Evolutionary conservation across 2,888 invertebrate genomes (phyloP), one percentile per base, ranked within the genome.

Genomic region (Mechanitis messenoides): DNA sequence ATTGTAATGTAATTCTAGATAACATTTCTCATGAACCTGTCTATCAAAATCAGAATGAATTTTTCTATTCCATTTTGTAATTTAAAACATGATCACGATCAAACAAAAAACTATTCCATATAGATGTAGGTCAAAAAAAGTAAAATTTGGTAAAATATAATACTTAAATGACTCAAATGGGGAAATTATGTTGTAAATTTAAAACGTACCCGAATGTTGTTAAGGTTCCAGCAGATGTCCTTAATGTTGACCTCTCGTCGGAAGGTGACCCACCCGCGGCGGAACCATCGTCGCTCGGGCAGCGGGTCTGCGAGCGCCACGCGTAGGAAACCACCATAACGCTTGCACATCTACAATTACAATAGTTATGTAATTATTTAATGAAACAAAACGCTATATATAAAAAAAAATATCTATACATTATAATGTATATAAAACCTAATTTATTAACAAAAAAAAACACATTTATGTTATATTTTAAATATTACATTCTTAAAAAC

Each of bases 181-280:
- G 28, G 12, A n/a, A 2, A 2, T n/a, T 4, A 20, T 47, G n/a
- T 4, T 20, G 3, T 2, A 31, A 9, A 3, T 50, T 5, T 7
- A 50, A 31, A 7, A 31, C 20, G 20, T 31, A 95, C 93, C 75
- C 98, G 92, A 66, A 98, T 96, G 72, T 97, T 98, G 81, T 98
- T 99, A 53, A 99, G 92, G 80, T 97, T 97, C 98, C 98, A 99
- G 85, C 99, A 99, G 70, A 99, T 99, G 80, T 99, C 99, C 81
- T 99, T 99, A 70, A 99, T 99, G 85, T 99, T 98, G 55, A 99
- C 98, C 76, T 97, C 96, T 31, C 98, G 92, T 69, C 96, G 95
- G 86, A 98, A 99, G 0, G 99, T 99, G 45, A 98, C 98, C 99
- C 99, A 99, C 50, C 98, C 99, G 56, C 99, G 93, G 12, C 99